These are phyloP conservation scores for Siphlonurus alternatus DNA, from an alignment of 2,888 invertebrate genomes.

Conservation along the genomic window DNA sequence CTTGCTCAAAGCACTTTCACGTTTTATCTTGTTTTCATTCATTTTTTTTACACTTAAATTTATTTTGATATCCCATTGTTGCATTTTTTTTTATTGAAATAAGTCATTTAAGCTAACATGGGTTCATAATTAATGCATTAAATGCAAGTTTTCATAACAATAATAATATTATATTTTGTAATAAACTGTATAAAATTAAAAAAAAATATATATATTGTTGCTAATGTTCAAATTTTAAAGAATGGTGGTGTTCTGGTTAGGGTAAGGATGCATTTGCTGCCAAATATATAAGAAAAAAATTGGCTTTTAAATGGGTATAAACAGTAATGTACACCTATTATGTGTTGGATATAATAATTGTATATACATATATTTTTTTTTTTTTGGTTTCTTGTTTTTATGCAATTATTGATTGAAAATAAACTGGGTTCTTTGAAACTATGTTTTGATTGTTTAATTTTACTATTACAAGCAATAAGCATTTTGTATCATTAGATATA, in stretches of 20 bases:
- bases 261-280: neutral
- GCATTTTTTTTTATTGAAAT: neutral
- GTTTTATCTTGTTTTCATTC: neutral
- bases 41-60: neutral
- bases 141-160: neutral
- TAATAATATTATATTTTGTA: neutral
- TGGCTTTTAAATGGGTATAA: no score
- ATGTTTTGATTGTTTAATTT: neutral
- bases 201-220: neutral
- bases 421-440: neutral
- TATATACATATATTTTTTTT: neutral
- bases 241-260: neutral
- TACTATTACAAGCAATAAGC: no score
- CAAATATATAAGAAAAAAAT: neutral
- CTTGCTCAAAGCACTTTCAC: neutral
- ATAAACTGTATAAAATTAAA: neutral
- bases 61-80: neutral
- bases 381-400: neutral
- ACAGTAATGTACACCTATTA: no score
- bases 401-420: neutral
- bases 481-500: no score
- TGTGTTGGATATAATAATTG: no score
- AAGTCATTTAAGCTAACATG: no score
- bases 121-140: no score
- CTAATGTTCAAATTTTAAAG: neutral